Evolutionary conservation across 35 echinoderm and acorn worm genomes (phyloP).

Genomic region (Nesometra sesokonis): DNA sequence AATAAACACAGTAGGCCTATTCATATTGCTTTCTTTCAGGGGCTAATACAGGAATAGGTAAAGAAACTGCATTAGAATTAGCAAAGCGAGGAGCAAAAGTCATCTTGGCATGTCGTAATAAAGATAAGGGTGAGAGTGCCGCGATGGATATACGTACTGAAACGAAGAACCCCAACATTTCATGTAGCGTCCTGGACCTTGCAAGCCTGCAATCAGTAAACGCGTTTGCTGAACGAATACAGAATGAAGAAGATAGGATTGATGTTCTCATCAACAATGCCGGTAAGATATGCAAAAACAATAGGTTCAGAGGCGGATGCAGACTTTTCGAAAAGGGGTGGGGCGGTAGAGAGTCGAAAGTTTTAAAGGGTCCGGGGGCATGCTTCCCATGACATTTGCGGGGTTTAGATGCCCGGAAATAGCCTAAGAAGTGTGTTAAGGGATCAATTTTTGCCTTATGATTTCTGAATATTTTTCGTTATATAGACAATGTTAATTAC

Average conservation of each 20-base stretch:
- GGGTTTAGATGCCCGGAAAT: no score
- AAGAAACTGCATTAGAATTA: conserved; percentile 66
- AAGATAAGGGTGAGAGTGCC: conserved; percentile 30
- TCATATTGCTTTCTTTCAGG: conserved; percentile 39
- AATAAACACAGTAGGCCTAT: no score
- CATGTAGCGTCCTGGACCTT: conserved; percentile 58
- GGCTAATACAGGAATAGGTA: conserved; percentile 83
- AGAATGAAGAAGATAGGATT: conserved; percentile 46
- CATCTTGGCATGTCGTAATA: conserved; percentile 75
- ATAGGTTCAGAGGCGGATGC: no score
- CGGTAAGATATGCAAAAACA: conserved; percentile 48
- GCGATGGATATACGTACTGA: conserved; percentile 48
- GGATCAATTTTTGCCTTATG: no score
- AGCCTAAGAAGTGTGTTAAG: no score
- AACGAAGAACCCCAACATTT: conserved; percentile 47
- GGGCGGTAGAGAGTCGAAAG: no score
- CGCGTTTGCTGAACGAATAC: conserved; percentile 54
- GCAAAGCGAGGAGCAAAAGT: conserved; percentile 68
- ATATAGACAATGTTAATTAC: no score
- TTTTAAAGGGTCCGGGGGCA: no score
- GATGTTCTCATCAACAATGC: conserved; percentile 90
- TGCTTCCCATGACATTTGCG: no score
- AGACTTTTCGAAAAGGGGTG: no score
- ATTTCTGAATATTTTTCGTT: no score
- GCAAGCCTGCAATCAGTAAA: conserved; percentile 54